Evolutionary conservation across 35 echinoderm and acorn worm species (phyloP).

Genomic region (Hemicentrotus pulcherrimus): DNA sequence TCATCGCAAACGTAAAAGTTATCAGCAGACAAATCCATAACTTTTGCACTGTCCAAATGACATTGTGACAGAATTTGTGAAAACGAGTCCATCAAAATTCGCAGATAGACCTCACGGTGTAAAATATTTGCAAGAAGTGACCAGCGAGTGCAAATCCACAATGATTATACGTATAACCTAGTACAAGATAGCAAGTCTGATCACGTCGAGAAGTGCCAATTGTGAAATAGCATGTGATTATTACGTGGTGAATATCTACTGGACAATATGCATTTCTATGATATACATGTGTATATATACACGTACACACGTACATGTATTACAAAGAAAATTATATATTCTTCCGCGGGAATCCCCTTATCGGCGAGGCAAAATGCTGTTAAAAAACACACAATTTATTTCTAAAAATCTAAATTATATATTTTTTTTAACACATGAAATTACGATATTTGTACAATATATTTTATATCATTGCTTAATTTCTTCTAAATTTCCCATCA

Average conservation of each 20-base stretch:
- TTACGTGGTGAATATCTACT: too few species aligned
- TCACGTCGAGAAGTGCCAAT: not conserved
- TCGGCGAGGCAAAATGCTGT: not conserved
- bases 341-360: conserved; percentile 33
- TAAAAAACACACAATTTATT: not conserved
- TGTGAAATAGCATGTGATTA: too few species aligned
- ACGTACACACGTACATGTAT: not conserved
- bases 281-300: not conserved
- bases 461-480: not conserved
- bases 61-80: conserved; percentile 22
- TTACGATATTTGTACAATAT: not conserved
- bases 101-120: not conserved
- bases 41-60: not conserved
- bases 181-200: not conserved
- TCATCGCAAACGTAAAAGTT: conserved; percentile 25
- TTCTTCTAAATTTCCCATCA: not conserved
- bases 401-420: not conserved
- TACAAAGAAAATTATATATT: not conserved
- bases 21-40: conserved; percentile 32
- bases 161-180: not conserved
- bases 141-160: not conserved
- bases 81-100: conserved; percentile 31
- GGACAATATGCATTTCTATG: too few species aligned
- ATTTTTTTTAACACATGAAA: not conserved
- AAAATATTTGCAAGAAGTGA: not conserved